Evolutionary conservation across 1,140 invertebrate genomes (phyloP), one percentile per base, ranked within the genome.

Genomic region (Aphaenogaster ashmeadi): DNA sequence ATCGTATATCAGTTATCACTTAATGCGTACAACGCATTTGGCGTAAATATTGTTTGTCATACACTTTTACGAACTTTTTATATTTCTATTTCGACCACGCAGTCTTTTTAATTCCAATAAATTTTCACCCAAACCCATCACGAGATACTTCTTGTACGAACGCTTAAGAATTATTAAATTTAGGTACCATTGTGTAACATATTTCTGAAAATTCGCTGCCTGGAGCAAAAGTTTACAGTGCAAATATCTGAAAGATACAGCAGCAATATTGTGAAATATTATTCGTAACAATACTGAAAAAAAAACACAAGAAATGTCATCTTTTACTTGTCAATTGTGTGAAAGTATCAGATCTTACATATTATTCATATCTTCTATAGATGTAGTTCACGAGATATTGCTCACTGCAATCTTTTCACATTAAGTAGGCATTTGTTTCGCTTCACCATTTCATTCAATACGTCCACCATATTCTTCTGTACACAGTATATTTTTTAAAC

Each of bases 401-500:
- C 80, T 84, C 47, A 50, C 54, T 84, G 69, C 41, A 47, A 75
- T 75, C 54, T 74, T 27, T 84, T 84, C n/a, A 84, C 54, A 84
- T 75, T 60, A 60, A 74, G 33, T 75, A 84, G 80, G 54, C 54
- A 75, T 72, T 72, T 72, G 7, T 50, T 38, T 47, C 33, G 36
- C 5, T 44, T 13, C 33, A 8, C 58, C 13, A 74, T 47, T 83
- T n/a, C 13, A 44, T 50, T 74, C 47, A 7, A 60, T 83, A 72
- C 50, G 13, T 81, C 7, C 56, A 38, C 8, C 67, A 83, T 72
- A 90, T 52, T 77, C 64, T 71, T 18, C 54, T 87, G 77, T 90
- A 50, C 81, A 91, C 47, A 87, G 72, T 83, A 81, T 50, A 71
- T 77, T 44, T 72, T 11, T 50, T 64, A 69, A 90, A 71, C 44